These are phyloP conservation scores for Micromesistius poutassou DNA, from an alignment of 2,797 vertebrate species.

Conservation along the genomic window DNA sequence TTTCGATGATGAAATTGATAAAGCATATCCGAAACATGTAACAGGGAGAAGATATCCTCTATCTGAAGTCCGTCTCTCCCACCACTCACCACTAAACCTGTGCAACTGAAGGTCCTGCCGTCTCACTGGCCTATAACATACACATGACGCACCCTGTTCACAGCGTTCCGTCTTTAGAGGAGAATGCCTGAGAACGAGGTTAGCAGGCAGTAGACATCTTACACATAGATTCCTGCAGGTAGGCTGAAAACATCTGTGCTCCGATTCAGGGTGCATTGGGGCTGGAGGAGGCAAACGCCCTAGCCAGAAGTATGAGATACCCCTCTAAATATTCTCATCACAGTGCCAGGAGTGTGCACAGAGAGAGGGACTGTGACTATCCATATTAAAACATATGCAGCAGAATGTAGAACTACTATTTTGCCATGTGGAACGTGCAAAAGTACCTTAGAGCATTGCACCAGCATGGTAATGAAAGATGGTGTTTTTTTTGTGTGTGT, in stretches of 20 bases:
- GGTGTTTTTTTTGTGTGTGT: not conserved
- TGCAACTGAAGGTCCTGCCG: no score
- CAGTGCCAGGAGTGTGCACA: not conserved
- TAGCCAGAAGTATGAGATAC: not conserved
- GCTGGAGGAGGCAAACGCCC: no score
- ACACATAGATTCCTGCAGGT: not conserved
- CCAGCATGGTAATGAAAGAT: not conserved
- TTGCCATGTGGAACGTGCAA: not conserved
- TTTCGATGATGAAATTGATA: no score
- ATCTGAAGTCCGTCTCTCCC: not conserved
- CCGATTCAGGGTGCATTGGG: not conserved
- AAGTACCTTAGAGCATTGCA: not conserved
- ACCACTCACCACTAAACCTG: not conserved
- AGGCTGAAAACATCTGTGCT: not conserved
- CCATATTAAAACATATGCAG: not conserved
- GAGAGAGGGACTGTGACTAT: constrained; percentile 2
- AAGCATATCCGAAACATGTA: no score
- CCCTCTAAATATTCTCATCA: not conserved
- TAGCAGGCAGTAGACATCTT: not conserved
- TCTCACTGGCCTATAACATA: no score
- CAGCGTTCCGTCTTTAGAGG: no score
- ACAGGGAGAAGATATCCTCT: no score
- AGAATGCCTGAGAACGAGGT: not conserved
- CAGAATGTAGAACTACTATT: not conserved
- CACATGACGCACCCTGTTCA: no score